Evolutionary conservation across 2,888 invertebrate species (phyloP), one percentile per base, ranked within the genome.

Genomic region (Disparrhopalites patrizii): DNA sequence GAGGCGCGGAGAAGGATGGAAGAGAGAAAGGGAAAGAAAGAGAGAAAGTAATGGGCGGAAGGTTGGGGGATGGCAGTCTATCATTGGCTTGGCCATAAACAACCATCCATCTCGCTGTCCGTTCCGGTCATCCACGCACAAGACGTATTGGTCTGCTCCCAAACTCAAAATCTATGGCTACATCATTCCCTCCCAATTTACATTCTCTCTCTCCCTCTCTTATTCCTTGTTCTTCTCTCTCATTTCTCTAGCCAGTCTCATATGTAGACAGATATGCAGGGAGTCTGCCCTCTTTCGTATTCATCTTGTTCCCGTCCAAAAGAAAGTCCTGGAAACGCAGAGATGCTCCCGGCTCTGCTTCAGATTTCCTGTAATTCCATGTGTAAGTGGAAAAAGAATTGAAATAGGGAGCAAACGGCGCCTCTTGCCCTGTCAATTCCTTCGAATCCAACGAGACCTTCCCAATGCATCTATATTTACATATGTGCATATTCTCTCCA

Each of bases 51-150:
- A 43, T 18, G 23, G 27, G 23, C 50, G 23, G 50, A 50, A 50
- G 23, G 50, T n/a, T 50, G 50, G n/a, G n/a, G n/a, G n/a, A n/a
- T 47, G 57, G 40, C 28, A 57, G 57, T 57, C 57, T 40, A 57
- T 57, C 57, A 57, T 57, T 57, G 23, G 38, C 40, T 57, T 4
- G 27, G 18, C 40, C 43, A 57, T 57, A 40, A 40, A 57, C 57
- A 57, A 36, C 57, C 57, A 57, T 57, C 57, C 57, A 57, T 57
- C 57, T 57, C 40, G 40, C 57, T 57, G 57, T 57, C 57, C 57
- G 57, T 57, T 57, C 57, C 57, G 57, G 57, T 57, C 57, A 40
- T 36, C 57, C 38, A 40, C 25, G 38, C 57, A 57, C 40, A 57
- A 57, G 57, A 57, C 40, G 57, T 57, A 57, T 57, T 57, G 40